These are phyloP conservation scores for Eubucco bourcierii DNA, from an alignment of 2,113 vertebrate genomes.

Conservation along the genomic window DNA sequence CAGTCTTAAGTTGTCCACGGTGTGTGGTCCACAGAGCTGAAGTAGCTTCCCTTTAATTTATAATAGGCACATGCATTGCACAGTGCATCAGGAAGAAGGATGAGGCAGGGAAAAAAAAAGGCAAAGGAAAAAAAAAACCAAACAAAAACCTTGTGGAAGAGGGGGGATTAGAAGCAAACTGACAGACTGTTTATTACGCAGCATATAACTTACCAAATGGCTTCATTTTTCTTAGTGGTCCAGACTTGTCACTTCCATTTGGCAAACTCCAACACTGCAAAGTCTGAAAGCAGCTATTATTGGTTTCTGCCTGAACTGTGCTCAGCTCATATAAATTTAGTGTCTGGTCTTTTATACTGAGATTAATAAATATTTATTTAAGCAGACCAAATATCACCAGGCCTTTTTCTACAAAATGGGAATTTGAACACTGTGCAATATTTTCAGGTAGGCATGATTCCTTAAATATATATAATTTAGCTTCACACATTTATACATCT, in stretches of 20 bases:
- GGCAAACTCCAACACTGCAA: conserved; percentile 60
- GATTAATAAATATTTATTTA: conserved; percentile 67
- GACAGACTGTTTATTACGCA: conserved; percentile 73
- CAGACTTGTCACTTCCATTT: conserved; percentile 73
- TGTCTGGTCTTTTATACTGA: conserved; percentile 64
- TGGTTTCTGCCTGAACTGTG: conserved; percentile 15
- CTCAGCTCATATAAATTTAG: conserved; percentile 52
- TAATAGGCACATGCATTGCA: neutral
- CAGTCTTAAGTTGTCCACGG: conserved; percentile 8
- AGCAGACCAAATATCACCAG: conserved; percentile 23
- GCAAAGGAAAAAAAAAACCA: rapidly evolving
- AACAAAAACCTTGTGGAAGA: conserved; percentile 21
- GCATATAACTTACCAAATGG: conserved; percentile 62
- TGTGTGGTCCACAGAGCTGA: conserved; percentile 65
- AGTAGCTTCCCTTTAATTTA: conserved; percentile 59
- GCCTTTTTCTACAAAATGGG: neutral
- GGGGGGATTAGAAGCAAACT: conserved; percentile 65
- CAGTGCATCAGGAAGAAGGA: neutral
- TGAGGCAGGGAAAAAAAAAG: too few species aligned
- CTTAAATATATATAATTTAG: conserved; percentile 11
- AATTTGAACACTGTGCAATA: neutral
- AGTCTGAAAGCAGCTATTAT: conserved; percentile 71
- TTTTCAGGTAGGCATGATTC: conserved; percentile 35
- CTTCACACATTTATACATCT: neutral
- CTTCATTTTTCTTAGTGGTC: conserved; percentile 72